Evolutionary conservation across 2,888 invertebrate genomes (phyloP).

Genomic region (Thereva nobilitata): DNA sequence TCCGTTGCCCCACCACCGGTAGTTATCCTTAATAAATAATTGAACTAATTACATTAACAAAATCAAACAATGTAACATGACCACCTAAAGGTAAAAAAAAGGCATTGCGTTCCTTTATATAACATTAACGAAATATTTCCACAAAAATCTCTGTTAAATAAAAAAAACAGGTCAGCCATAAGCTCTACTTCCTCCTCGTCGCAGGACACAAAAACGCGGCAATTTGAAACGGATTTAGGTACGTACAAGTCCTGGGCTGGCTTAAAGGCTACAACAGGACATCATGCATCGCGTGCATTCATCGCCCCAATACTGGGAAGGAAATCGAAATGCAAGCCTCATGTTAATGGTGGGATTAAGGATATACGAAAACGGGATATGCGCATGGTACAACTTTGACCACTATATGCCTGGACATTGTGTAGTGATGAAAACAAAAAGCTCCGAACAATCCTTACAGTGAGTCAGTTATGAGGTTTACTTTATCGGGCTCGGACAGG

Average conservation of each 20-base stretch:
- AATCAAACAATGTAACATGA: too few relatives aligned
- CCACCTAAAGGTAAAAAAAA: too few relatives aligned
- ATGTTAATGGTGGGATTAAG: too few relatives aligned
- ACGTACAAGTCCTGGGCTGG: conserved; percentile 1
- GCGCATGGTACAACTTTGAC: conserved; percentile 34
- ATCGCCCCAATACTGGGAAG: conserved; percentile 9
- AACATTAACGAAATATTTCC: too few relatives aligned
- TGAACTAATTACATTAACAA: too few relatives aligned
- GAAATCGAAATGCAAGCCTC: conserved; percentile 1
- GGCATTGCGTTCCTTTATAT: too few relatives aligned
- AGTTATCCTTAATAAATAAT: too few relatives aligned
- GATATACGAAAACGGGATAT: not conserved
- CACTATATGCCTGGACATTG: conserved; percentile 35
- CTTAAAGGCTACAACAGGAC: not conserved
- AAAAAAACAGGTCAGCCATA: conserved; percentile 21
- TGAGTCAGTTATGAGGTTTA: conserved; percentile 44
- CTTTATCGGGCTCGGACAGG: conserved; percentile 40
- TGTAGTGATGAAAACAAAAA: conserved; percentile 42
- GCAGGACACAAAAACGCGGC: conserved; percentile 25
- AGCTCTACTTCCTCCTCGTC: conserved; percentile 20
- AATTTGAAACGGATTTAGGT: conserved; percentile 4
- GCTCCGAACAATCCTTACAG: conserved; percentile 37
- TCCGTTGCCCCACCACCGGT: too few relatives aligned
- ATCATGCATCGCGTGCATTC: conserved; percentile 37
- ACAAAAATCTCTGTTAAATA: too few relatives aligned